A percentile compares a stretch with the other conserved stretches of the same genome.
Evolutionary conservation across 2,888 invertebrate species (phyloP).

Genomic region (Drosophila antonietae): DNA sequence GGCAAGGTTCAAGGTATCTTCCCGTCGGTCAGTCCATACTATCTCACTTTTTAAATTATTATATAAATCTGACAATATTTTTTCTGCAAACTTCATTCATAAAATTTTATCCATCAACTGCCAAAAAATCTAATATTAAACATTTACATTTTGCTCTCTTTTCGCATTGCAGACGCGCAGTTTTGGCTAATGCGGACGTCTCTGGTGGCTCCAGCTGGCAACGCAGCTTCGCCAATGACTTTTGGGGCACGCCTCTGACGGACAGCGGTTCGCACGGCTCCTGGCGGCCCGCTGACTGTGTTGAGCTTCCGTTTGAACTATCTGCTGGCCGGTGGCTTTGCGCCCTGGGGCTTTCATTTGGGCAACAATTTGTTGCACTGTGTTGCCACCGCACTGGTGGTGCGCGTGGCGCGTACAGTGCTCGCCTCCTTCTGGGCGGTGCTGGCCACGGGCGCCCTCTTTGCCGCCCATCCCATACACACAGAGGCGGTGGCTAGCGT

Average conservation of each 20-base stretch:
- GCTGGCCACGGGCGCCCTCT: slow-evolving; percentile 92
- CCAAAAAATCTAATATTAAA: not conserved
- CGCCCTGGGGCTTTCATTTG: slow-evolving; percentile 93
- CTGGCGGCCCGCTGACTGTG: slow-evolving; percentile 96
- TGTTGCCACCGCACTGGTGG: slow-evolving; percentile 92
- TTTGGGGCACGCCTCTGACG: slow-evolving; percentile 98
- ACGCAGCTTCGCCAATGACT: slow-evolving; percentile 95
- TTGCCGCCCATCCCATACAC: slow-evolving; percentile 98
- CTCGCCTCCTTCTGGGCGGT: slow-evolving; percentile 89
- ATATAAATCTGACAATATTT: too few relatives aligned
- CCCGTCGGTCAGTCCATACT: too few relatives aligned
- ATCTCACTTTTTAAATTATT: too few relatives aligned
- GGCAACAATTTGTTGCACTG: slow-evolving; percentile 94
- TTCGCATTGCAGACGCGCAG: slow-evolving; percentile 92
- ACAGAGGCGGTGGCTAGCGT: slow-evolving; percentile 98
- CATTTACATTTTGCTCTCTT: slow-evolving; percentile 41
- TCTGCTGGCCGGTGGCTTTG: slow-evolving; percentile 91
- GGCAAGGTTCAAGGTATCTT: too few relatives aligned
- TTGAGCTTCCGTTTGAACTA: slow-evolving; percentile 94
- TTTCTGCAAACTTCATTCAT: not conserved
- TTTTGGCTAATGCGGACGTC: slow-evolving; percentile 97
- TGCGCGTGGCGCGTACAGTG: slow-evolving; percentile 90
- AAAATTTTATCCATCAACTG: not conserved
- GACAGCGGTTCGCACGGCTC: slow-evolving; percentile 98
- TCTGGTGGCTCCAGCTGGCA: slow-evolving; percentile 93